Base-by-base conservation (phyloP, 2,113 vertebrate genomes). In the Poeciliopsis prolifica region DNA sequence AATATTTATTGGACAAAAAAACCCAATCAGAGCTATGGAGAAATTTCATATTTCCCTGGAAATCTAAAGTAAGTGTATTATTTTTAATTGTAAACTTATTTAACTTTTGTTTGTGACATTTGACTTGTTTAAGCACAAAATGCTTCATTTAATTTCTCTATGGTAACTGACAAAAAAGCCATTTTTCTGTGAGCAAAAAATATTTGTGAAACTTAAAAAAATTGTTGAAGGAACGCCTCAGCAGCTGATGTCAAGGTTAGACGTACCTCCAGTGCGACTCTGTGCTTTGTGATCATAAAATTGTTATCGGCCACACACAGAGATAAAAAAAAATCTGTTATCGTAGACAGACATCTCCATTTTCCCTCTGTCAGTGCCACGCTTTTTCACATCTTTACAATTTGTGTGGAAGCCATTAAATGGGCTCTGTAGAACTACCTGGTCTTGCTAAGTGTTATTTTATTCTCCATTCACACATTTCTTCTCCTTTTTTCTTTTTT, bases 391-490 rank as follows among this genome's bases (percentile, higher is more conserved):
- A n/a, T 68, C 60, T 79, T 75, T 76, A 68, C 2, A 78, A 75
- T 28, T 66, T 86, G 68, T 75, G 67, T 77, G 69, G 30, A 30
- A 80, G 35, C 58, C 79, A 74, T 76, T 83, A 78, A 87, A 88
- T 88, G 65, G 44, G 37, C 61, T 54, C 75, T n/a, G 33, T 40
- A 74, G 77, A 83, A 58, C 83, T 85, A 86, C 87, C 84, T 71
- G 31, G 67, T 28, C n/a, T 65, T 19, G 35, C 87, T 78, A 77
- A 10, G 66, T 79, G 42, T 84, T 64, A 81, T 92, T 83, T 81
- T 84, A 79, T 89, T 87, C 79, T 66, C 80, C 76, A 58, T 71
- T 77, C 70, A 89, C 80, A 78, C n/a, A 7, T 60, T 72, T 82
- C 70, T 42, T 72, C 54, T 35, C 13, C 9, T 67, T 40, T 73